Evolutionary conservation across 2,797 vertebrate genomes (phyloP), one percentile per base, ranked within the genome.

Genomic region (Yasuhikotakia modesta): DNA sequence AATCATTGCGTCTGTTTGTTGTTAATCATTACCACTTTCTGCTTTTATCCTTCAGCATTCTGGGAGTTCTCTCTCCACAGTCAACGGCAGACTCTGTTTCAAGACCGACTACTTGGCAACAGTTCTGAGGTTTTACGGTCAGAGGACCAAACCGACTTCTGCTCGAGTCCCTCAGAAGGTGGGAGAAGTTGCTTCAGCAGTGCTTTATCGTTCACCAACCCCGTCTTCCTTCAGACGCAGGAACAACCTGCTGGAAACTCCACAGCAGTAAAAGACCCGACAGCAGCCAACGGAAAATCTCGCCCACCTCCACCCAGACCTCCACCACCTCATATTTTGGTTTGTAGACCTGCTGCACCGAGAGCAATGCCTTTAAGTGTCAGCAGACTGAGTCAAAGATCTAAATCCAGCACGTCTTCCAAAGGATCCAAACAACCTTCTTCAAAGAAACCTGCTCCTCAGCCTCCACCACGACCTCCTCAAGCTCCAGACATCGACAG

Each of bases 121-220:
- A 71, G 85, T 66, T 85, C 80, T 90, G 87, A 70, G 73, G 80
- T 73, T 71, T 82, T 82, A 61, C 88, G 61, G 55, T 90, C 90
- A 79, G 91, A 70, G 21, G 83, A 81, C 86, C 85, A 83, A 73
- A 84, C 90, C 81, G 95, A 16, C 32, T 22, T 32, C 2, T 39
- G 76, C 24, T 74, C 85, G 2, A 27, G 87, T 14, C 52, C 92
- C 74, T 92, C 91, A 0, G 91, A 91, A 82, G 88, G 91, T 85
- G 94, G 95, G 88, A 93, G 92, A 55, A 90, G 93, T 88, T 93
- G 93, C 85, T 93, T 92, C 88, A 94, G 92, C 7, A 92, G 93
- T 78, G 94, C 95, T 0, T 89, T 98, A 87, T 98, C 95, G 87
- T 97, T 98, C 14, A 92, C 97, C 84, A 96, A 95, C 88, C 96